Conservation (phyloP, 2,888 invertebrate genomes). For the Platycheirus rosarum region DNA sequence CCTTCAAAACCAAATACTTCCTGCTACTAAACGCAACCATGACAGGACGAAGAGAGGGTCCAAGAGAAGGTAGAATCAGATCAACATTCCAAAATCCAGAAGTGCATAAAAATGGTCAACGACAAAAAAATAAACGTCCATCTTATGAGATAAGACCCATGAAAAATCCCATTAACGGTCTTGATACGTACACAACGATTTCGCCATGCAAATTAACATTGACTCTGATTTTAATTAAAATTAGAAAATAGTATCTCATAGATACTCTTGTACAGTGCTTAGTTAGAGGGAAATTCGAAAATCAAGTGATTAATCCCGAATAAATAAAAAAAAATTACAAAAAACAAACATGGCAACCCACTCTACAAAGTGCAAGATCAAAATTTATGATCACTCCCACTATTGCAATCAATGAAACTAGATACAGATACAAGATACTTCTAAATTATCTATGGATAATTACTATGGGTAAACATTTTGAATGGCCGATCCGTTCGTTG, state of each 20-base stretch:
- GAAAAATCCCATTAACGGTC: slow-evolving; percentile 44
- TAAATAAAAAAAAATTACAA: background rate
- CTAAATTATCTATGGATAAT: slow-evolving; percentile 59
- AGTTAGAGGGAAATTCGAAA: slow-evolving; percentile 52
- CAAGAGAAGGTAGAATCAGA: slow-evolving; percentile 25
- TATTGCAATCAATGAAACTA: slow-evolving; percentile 12
- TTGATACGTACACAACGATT: slow-evolving; percentile 2
- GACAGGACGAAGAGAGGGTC: no score
- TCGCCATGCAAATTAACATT: slow-evolving; percentile 36
- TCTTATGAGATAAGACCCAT: slow-evolving; percentile 1
- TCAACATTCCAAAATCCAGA: slow-evolving; percentile 50
- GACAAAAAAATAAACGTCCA: slow-evolving; percentile 43
- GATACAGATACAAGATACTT: slow-evolving; percentile 6
- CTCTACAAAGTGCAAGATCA: slow-evolving; percentile 6
- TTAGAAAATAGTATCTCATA: slow-evolving; percentile 9
- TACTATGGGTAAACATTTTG: slow-evolving; percentile 55
- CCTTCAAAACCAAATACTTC: slow-evolving; percentile 56
- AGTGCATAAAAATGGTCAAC: slow-evolving; percentile 54
- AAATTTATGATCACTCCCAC: slow-evolving; percentile 31
- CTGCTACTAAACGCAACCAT: slow-evolving; percentile 43
- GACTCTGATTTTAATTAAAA: slow-evolving; percentile 14
- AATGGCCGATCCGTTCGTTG: slow-evolving; percentile 26
- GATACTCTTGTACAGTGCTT: background rate
- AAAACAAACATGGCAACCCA: slow-evolving; percentile 24
- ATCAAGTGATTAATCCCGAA: slow-evolving; percentile 17